These are phyloP conservation scores for Coregonus clupeaformis DNA, from an alignment of 2,113 vertebrate species.

Conservation along the genomic window DNA sequence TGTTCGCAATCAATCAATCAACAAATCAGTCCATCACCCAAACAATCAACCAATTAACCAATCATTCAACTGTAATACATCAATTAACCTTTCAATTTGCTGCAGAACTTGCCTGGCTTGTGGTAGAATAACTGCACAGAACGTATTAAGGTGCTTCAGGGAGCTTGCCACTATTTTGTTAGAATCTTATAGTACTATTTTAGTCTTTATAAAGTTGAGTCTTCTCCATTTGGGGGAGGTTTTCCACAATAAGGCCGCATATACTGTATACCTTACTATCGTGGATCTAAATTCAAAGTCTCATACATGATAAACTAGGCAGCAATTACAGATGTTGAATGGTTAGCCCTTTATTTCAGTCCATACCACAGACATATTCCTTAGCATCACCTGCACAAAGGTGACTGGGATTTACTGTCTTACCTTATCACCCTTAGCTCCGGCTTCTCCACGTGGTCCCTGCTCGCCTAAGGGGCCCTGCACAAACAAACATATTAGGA, in stretches of 20 bases:
- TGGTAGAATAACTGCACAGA: background rate
- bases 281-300: background rate
- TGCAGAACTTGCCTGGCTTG: background rate
- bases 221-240: background rate
- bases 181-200: background rate
- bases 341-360: background rate
- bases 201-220: background rate
- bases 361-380: background rate
- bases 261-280: background rate
- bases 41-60: no score
- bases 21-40: background rate
- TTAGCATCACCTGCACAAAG: background rate
- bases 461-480: constrained; percentile 91
- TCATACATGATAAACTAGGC: background rate
- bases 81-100: no score
- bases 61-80: no score
- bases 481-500: constrained; percentile 30
- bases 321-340: background rate
- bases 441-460: constrained; percentile 84
- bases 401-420: constrained; percentile 32
- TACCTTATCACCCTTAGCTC: constrained; percentile 88
- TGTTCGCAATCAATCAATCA: background rate
- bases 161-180: background rate
- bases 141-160: background rate
- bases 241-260: background rate